These are phyloP conservation scores for Mimas tiliae DNA, from an alignment of 2,888 invertebrate genomes.

Conservation along the genomic window DNA sequence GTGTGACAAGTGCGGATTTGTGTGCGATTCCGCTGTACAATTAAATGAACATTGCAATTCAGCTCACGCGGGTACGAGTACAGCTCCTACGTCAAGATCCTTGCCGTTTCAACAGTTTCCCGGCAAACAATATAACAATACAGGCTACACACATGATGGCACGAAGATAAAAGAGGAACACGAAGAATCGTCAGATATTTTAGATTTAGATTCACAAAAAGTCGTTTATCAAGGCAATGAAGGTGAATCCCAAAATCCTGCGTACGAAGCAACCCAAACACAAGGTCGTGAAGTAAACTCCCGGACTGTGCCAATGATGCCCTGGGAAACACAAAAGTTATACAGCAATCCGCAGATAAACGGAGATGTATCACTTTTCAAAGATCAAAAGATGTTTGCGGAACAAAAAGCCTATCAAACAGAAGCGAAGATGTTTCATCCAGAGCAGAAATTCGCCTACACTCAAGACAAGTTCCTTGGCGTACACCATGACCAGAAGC, in stretches of 20 bases:
- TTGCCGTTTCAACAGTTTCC: constrained; percentile 83
- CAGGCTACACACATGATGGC: constrained; percentile 76
- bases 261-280: constrained; percentile 68
- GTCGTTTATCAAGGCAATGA: constrained; percentile 90
- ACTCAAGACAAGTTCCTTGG: constrained; percentile 79
- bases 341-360: constrained; percentile 76
- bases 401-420: constrained; percentile 75
- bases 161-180: constrained; percentile 86
- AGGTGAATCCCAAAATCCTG: constrained; percentile 70
- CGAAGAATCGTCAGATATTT: constrained; percentile 91
- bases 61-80: constrained; percentile 84
- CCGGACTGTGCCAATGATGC: constrained; percentile 85
- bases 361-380: constrained; percentile 78
- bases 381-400: constrained; percentile 80
- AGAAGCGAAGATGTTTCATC: constrained; percentile 78
- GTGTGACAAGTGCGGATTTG: constrained; percentile 93
- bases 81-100: constrained; percentile 69
- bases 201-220: constrained; percentile 95
- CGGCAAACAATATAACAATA: constrained; percentile 75
- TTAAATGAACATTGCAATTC: constrained; percentile 90
- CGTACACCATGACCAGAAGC: constrained; percentile 80
- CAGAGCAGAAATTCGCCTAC: constrained; percentile 78
- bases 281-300: constrained; percentile 76
- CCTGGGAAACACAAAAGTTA: constrained; percentile 81
- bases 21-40: constrained; percentile 90